These are phyloP conservation scores for Vanessa tameamea DNA, from an alignment of 1,140 invertebrate species.

Conservation along the genomic window DNA sequence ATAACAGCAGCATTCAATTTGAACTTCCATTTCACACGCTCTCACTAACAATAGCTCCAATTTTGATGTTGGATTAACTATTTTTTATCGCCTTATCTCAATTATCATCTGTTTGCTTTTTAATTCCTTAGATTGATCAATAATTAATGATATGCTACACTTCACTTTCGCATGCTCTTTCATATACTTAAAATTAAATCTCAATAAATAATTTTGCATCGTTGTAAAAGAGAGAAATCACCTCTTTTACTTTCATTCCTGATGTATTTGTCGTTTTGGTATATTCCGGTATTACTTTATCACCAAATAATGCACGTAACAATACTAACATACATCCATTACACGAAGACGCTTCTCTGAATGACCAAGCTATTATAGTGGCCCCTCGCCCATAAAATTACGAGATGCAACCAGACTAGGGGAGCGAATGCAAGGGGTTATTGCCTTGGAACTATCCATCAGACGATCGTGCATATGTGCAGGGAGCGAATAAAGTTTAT, in stretches of 20 bases:
- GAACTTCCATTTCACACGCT: conserved; percentile 56
- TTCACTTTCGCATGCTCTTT: conserved; percentile 32
- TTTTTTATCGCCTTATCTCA: conserved; percentile 34
- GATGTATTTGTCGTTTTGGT: not conserved
- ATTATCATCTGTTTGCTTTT: conserved; percentile 17
- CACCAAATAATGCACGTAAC: not conserved
- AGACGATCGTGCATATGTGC: conserved; percentile 63
- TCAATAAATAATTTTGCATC: conserved; percentile 11
- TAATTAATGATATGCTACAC: conserved; percentile 39
- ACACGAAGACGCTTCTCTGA: conserved; percentile 16
- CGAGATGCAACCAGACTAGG: conserved; percentile 65
- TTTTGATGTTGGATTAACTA: conserved; percentile 55
- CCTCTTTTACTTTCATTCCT: conserved; percentile 11
- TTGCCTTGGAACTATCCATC: conserved; percentile 70
- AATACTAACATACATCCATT: conserved; percentile 14
- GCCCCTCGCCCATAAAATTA: conserved; percentile 71
- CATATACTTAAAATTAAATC: conserved; percentile 14
- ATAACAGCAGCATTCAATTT: conserved; percentile 47
- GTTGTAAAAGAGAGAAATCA: conserved; percentile 8
- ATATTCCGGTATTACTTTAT: conserved; percentile 1
- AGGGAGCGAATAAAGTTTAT: conserved; percentile 79
- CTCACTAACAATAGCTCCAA: conserved; percentile 52
- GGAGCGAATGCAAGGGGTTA: conserved; percentile 74
- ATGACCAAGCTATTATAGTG: conserved; percentile 57
- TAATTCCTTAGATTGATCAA: conserved; percentile 33